Conservation (phyloP, 2,888 invertebrate genomes). For the Mycalesis mineus region DNA sequence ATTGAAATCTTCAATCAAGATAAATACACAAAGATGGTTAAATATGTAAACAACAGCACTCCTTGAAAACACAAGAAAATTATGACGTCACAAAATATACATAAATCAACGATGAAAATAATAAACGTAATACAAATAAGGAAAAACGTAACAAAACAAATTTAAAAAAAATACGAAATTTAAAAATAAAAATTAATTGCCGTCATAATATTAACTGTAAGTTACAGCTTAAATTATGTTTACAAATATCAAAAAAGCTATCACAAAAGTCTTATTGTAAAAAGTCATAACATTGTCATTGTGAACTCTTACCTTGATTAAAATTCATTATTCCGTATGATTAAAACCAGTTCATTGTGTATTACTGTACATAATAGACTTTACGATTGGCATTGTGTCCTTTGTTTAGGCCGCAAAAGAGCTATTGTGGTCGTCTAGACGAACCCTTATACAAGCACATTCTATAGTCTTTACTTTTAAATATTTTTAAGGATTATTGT, state of each 20-base stretch:
- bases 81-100: too few species aligned
- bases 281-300: constrained; percentile 4
- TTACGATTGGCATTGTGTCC: constrained; percentile 31
- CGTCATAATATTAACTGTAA: too few species aligned
- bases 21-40: too few species aligned
- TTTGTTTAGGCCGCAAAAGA: constrained; percentile 39
- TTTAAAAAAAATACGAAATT: too few species aligned
- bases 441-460: constrained; percentile 35
- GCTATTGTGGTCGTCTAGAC: constrained; percentile 39
- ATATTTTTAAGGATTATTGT: neutral
- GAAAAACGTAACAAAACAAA: too few species aligned
- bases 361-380: constrained; percentile 26
- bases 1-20: too few species aligned
- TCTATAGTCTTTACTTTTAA: constrained; percentile 15
- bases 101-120: too few species aligned
- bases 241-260: neutral
- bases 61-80: too few species aligned
- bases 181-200: too few species aligned
- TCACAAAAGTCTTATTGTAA: neutral
- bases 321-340: constrained; percentile 22
- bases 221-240: too few species aligned
- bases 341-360: constrained; percentile 21
- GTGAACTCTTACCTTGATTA: constrained; percentile 6
- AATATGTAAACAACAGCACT: too few species aligned
- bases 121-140: too few species aligned